Evolutionary conservation across 2,888 invertebrate genomes (phyloP), one percentile per base, ranked within the genome.

Genomic region (Fissipunctia ypsillon): DNA sequence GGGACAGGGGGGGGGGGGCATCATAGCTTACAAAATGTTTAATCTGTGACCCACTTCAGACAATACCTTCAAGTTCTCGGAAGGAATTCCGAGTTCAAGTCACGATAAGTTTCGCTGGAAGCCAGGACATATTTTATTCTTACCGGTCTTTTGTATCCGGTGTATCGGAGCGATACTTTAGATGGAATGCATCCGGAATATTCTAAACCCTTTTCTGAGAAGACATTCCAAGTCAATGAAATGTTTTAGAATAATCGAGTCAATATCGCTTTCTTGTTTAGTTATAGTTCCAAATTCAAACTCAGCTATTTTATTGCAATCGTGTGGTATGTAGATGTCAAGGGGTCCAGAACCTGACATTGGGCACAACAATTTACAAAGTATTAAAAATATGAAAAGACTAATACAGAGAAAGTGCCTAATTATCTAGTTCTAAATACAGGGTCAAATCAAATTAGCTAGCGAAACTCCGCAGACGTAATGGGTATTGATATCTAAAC

Each of bases 11-110:
- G 54, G 35, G 7, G 7, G 52, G 35, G 54, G 35, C n/a, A 65
- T 56, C 57, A 74, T 71, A 64, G 43, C 73, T 66, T 48, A 71
- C 80, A 78, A 83, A 76, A 80, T 80, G 78, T 83, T 80, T 78
- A 74, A 78, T 83, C 83, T 80, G 73, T 73, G 83, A 80, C 80
- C 80, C 52, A 83, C 56, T 84, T 84, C 61, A 76, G 52, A 78
- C 79, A 69, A 76, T 54, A 69, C 57, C 72, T 73, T 80, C 16
- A 73, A 78, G 66, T 73, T 80, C 50, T 31, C 48, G 68, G 59
- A 73, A 78, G 70, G 57, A 78, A 73, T 81, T 73, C 50, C n/a
- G 72, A 57, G 67, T 71, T 52, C 22, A 61, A 80, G 80, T 68
- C 69, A 64, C 63, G 61, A 70, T 59, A 76, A 67, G 60, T 76